Evolutionary conservation across 2,797 vertebrate species (phyloP), one percentile per base, ranked within the genome.

Genomic region (Clarias pachynema): DNA sequence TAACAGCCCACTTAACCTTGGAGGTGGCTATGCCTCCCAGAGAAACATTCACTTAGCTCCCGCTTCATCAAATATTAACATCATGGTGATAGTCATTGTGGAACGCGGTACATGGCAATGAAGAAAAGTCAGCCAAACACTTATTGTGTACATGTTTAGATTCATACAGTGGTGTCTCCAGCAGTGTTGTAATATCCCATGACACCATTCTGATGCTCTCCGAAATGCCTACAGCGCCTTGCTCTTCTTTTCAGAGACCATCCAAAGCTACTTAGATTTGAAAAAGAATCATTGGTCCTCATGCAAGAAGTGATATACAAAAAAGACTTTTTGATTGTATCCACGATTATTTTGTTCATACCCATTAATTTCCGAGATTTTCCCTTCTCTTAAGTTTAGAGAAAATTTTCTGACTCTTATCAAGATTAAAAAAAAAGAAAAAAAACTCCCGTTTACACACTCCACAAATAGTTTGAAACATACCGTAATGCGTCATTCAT

Each of bases 31-130:
- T 68, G 82, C 74, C 72, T 87, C 88, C 89, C 86, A 69, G 77
- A 89, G 89, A 90, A 88, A 88, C 86, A 85, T 86, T 88, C 89
- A 88, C 88, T 89, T 89, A 89, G 93, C 93, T 91, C 94, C 93
- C 91, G 93, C 89, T 91, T 72, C 92, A 95, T 96, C 81, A 94
- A 96, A 95, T 94, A 96, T 95, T 95, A 93, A 96, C 93, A 91
- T 86, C 89, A 87, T 91, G 94, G 93, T 93, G 94, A 93, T 93
- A 94, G 93, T 94, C 92, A 93, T 93, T 91, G 92, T 91, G 90
- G 85, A 91, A 91, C 92, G 83, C 85, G 91, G 56, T 31, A 83
- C 53, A 79, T 37, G 74, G 63, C 26, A 56, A 77, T 77, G 49
- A 65, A 78, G 73, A 81, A 84, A 81, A 68, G 65, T 49, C 77